A percentile compares a stretch with the other conserved stretches of the same genome.
phyloP scores from a whole-genome alignment of 2,113 vertebrate genomes.

The Sterna hirundo region DNA sequence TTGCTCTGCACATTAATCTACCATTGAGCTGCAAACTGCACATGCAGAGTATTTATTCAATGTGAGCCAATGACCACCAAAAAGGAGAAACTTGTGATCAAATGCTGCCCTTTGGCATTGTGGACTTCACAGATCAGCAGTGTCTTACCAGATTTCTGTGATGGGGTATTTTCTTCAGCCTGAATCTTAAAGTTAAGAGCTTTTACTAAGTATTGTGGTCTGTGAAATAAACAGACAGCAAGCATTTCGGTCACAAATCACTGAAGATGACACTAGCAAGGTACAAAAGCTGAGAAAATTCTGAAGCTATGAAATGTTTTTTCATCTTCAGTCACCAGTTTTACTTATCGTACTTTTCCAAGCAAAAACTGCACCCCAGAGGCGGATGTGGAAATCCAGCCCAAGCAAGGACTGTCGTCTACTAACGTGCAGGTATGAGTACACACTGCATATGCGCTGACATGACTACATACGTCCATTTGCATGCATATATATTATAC shows the following conservation, averaged over 20 bases:
- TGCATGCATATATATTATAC: rapidly evolving
- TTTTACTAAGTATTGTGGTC: neutral
- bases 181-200: neutral
- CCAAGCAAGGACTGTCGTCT: neutral
- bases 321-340: neutral
- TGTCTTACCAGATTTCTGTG: neutral
- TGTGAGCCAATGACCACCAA: neutral
- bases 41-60: neutral
- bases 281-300: neutral
- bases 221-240: neutral
- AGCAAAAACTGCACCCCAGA: neutral
- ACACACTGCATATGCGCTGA: neutral
- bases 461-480: rapidly evolving
- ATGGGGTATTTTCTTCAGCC: neutral
- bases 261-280: neutral
- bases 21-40: neutral
- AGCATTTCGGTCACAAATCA: neutral
- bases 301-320: neutral
- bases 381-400: neutral
- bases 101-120: neutral
- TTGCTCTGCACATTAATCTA: neutral
- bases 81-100: neutral
- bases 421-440: neutral
- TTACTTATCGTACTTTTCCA: neutral
- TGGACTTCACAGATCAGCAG: neutral